Percentiles rank a stretch among this genome's conserved stretches.
Conservation (phyloP, 2,113 vertebrate species). For the Myrmecobius fasciatus region DNA sequence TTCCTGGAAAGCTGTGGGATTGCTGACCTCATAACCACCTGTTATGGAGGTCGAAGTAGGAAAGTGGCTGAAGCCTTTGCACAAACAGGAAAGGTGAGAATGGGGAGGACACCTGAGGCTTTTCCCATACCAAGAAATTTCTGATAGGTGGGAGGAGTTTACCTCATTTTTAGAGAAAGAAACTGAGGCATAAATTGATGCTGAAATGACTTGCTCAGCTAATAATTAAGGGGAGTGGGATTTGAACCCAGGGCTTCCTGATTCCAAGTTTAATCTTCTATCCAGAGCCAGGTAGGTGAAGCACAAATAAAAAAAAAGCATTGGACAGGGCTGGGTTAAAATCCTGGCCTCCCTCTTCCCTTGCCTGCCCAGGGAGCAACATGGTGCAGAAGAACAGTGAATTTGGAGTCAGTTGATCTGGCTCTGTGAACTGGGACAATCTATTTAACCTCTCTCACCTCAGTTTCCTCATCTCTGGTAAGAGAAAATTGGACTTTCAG, state of each 20-base stretch:
- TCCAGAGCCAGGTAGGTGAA: neutral
- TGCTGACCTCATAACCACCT: conserved; percentile 92
- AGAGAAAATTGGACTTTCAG: neutral
- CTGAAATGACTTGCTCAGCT: neutral
- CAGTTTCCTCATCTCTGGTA: neutral
- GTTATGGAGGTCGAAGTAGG: conserved; percentile 91
- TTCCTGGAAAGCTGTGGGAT: conserved; percentile 94
- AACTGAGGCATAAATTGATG: neutral
- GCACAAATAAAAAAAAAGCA: neutral
- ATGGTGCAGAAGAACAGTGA: neutral
- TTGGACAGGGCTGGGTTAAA: neutral
- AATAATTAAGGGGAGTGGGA: neutral
- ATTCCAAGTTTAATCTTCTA: neutral
- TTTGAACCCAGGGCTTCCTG: neutral
- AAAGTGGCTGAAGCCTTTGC: conserved; percentile 91
- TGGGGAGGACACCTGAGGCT: neutral
- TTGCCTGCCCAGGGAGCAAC: neutral
- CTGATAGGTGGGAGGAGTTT: neutral
- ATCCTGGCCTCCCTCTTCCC: neutral
- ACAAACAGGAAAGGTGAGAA: conserved; percentile 86
- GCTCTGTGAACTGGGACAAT: neutral
- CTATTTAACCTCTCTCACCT: neutral
- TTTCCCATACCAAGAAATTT: neutral
- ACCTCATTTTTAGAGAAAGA: neutral
- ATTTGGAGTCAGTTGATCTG: neutral